These are phyloP conservation scores for Cardiocondyla obscurior DNA, from an alignment of 1,140 invertebrate genomes.

Conservation along the genomic window DNA sequence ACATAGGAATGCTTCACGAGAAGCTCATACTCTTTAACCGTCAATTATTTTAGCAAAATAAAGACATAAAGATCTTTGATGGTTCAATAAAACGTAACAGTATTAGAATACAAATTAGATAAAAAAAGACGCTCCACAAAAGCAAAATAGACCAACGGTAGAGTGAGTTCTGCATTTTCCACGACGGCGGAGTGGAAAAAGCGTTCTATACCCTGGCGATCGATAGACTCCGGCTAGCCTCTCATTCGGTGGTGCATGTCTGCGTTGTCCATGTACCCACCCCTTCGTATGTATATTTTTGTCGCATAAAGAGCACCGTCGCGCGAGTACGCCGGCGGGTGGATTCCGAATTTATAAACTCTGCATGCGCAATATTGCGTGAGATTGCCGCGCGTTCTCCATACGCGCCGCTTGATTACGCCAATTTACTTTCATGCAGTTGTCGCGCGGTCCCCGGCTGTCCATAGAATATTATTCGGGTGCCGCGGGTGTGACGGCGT, in stretches of 20 bases:
- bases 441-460: conserved; percentile 28
- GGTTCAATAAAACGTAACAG: background rate
- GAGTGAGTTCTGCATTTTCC: background rate
- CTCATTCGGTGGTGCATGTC: background rate
- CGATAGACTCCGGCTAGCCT: conserved; percentile 27
- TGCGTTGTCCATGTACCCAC: background rate
- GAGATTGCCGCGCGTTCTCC: conserved; percentile 58
- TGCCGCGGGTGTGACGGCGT: background rate
- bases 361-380: conserved; percentile 66
- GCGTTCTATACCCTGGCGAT: conserved; percentile 10
- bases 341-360: conserved; percentile 69
- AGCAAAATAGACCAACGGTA: background rate
- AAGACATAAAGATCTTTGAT: background rate
- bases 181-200: conserved; percentile 9
- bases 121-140: background rate
- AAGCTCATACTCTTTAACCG: background rate
- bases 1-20: conserved; percentile 1
- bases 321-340: conserved; percentile 21
- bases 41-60: background rate
- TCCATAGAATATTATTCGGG: conserved; percentile 35
- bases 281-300: background rate
- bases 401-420: conserved; percentile 61
- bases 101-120: background rate
- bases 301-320: background rate
- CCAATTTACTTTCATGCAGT: conserved; percentile 71